Base-by-base conservation (phyloP, 2,888 invertebrate genomes). In the Stegana nigrithorax region DNA sequence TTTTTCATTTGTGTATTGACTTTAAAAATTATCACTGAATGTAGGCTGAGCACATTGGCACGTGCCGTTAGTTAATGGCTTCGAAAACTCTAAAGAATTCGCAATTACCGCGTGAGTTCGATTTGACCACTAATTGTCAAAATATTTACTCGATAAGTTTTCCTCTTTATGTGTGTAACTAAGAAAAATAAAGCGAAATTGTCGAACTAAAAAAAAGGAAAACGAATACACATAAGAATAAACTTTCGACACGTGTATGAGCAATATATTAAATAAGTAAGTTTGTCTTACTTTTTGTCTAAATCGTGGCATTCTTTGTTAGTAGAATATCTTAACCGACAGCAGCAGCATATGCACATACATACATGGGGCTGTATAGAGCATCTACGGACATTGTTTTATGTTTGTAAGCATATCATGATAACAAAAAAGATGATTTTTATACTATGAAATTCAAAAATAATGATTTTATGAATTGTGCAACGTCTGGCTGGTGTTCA, bases 51-150 rank as follows among this genome's bases (percentile, higher is more conserved):
- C 50, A 58, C 56, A n/a, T n/a, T n/a, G 73, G 59, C 75, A 78
- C 80, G 73, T 70, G 72, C n/a, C 73, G 59, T 8, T 39, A 55
- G 23, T 14, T 44, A 44, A 8, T n/a, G n/a, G n/a, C n/a, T n/a
- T n/a, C n/a, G n/a, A 61, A 12, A 25, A 4, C 63, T 60, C 25
- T 62, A 69, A 56, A n/a, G 56, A 23, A 14, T 62, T 73, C 70
- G 77, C 79, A 77, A 79, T 79, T 75, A 77, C 77, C 75, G 79
- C 75, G 19, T 65, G 66, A 67, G 71, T 70, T 73, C 25, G 66
- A 69, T 64, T 73, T 77, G 79, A 80, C 80, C 80, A 70, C 80
- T 80, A 80, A 80, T 80, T 80, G 81, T 79, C 76, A 78, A 80
- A 80, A 80, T 80, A 80, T 80, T 80, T 80, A 75, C 76, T 72